phyloP scores from a whole-genome alignment of 2,113 vertebrate genomes.

The Tauraco erythrolophus region DNA sequence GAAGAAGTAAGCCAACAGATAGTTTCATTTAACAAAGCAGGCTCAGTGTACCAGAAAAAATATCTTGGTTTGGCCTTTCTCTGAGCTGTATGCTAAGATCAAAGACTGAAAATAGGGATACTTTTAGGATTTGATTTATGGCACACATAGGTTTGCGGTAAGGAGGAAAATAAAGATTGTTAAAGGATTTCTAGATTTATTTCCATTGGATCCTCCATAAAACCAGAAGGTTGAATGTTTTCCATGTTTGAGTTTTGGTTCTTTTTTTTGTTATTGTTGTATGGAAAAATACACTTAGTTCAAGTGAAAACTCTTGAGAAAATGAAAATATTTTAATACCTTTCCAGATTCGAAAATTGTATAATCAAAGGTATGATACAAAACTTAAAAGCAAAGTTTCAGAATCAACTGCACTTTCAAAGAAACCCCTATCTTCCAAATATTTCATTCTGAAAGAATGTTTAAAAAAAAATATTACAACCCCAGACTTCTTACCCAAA shows the following conservation, averaged over 20 bases:
- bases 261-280: neutral
- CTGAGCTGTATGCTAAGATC: neutral
- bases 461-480: neutral
- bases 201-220: neutral
- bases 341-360: neutral
- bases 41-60: neutral
- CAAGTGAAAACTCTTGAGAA: neutral
- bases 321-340: neutral
- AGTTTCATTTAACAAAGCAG: slow-evolving; percentile 7
- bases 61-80: neutral
- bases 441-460: neutral
- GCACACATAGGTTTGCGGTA: neutral
- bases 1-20: neutral
- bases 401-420: neutral
- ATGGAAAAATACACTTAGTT: neutral
- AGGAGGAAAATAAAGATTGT: neutral
- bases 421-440: neutral
- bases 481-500: neutral
- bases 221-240: neutral
- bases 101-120: neutral
- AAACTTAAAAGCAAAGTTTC: neutral
- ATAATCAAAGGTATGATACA: neutral
- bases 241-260: neutral
- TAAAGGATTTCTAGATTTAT: neutral
- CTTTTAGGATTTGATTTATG: slow-evolving; percentile 2